Conservation (phyloP, 2,113 vertebrate genomes). For the Rhabdornis inornatus region DNA sequence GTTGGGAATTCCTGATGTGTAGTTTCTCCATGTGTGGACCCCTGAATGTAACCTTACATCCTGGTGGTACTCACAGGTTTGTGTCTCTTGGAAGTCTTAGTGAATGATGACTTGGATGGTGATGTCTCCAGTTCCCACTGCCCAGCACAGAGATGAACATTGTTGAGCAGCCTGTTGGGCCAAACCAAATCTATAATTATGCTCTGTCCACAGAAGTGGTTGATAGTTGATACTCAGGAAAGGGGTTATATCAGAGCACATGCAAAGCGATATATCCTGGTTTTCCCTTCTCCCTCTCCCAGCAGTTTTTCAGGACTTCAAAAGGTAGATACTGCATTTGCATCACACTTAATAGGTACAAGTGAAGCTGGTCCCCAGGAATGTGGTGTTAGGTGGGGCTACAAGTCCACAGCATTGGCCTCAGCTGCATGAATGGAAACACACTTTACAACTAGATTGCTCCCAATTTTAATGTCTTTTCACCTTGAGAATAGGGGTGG, state of each 20-base stretch:
- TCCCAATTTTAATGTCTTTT: background rate
- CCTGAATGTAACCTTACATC: background rate
- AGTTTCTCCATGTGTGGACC: background rate
- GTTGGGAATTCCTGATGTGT: background rate
- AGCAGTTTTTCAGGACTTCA: background rate
- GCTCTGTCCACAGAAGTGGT: background rate
- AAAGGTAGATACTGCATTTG: background rate
- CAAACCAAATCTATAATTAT: background rate
- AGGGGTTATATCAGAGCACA: background rate
- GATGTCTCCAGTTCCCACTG: background rate
- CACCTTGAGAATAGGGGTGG: background rate
- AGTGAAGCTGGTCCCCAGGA: background rate
- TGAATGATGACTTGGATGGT: background rate
- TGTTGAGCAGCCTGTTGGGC: background rate
- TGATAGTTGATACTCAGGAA: background rate
- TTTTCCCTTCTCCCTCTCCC: background rate
- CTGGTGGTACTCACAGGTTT: background rate
- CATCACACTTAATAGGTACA: background rate
- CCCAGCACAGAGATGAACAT: background rate
- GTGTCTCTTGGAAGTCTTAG: background rate
- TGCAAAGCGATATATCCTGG: background rate
- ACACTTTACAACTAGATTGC: background rate
- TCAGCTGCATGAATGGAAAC: background rate
- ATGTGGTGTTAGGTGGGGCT: background rate
- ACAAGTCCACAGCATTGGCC: background rate